Percentiles rank a stretch among this genome's conserved stretches.
Conservation (phyloP, 2,797 vertebrate species). For the Esox lucius region DNA sequence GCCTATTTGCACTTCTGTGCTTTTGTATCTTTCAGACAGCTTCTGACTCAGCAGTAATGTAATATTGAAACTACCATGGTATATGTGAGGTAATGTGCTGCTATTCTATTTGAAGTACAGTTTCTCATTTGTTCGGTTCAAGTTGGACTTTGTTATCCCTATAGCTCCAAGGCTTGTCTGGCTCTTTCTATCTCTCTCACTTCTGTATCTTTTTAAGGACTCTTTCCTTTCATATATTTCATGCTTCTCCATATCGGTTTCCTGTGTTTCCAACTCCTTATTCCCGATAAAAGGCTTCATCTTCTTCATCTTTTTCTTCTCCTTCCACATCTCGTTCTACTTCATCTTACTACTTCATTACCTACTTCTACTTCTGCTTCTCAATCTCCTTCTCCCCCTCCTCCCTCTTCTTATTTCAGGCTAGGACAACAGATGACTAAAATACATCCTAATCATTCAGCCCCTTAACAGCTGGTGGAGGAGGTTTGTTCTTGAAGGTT, state of each 20-base stretch:
- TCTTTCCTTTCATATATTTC: neutral
- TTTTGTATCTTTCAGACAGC: neutral
- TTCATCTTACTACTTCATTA: too few species aligned
- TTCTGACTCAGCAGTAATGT: neutral
- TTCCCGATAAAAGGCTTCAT: constrained; percentile 14
- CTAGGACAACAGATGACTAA: constrained; percentile 54
- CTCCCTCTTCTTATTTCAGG: constrained; percentile 26
- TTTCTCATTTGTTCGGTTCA: constrained; percentile 56
- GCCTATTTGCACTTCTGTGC: neutral
- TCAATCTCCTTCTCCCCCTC: constrained; percentile 19
- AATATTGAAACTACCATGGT: neutral
- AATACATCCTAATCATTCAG: constrained; percentile 67
- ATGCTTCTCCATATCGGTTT: constrained; percentile 2
- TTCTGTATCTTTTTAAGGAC: neutral
- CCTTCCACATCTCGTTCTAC: too few species aligned
- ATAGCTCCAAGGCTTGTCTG: constrained; percentile 40
- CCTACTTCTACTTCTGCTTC: too few species aligned
- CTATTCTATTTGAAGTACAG: constrained; percentile 51
- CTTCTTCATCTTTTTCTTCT: constrained; percentile 31
- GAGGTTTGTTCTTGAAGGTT: constrained; percentile 60
- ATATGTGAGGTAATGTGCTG: constrained; percentile 52
- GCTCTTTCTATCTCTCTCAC: neutral
- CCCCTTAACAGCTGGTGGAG: constrained; percentile 67
- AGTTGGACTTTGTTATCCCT: constrained; percentile 41
- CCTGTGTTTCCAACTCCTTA: neutral